These are phyloP conservation scores for Picathartes gymnocephalus DNA, from an alignment of 2,113 vertebrate genomes.

Conservation along the genomic window DNA sequence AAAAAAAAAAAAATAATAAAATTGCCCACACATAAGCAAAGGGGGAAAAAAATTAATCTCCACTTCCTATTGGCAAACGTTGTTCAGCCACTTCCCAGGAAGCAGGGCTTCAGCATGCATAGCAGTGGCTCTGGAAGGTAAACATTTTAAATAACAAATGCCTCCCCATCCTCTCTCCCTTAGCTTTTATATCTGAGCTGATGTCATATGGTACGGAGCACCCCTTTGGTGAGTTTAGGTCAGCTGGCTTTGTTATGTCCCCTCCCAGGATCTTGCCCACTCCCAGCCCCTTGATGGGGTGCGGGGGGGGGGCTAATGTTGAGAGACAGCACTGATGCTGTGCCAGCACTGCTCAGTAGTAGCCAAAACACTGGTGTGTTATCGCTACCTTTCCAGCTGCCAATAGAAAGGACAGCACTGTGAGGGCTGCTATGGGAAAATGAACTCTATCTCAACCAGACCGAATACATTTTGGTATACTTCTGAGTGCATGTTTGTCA, in stretches of 20 bases:
- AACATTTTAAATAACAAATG: background rate
- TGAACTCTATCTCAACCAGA: background rate
- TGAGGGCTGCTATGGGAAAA: background rate
- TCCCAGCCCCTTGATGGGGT: background rate
- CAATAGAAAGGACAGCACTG: background rate
- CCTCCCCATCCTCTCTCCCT: background rate
- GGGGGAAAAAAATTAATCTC: background rate
- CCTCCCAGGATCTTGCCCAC: background rate
- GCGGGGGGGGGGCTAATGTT: background rate
- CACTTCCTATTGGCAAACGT: background rate
- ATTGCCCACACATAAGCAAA: background rate
- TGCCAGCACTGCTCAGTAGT: background rate
- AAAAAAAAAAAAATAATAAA: background rate
- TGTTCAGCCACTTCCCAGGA: background rate
- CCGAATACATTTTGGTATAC: background rate
- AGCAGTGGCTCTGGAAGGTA: background rate
- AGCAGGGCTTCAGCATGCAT: background rate
- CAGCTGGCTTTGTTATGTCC: background rate
- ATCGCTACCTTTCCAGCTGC: background rate
- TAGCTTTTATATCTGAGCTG: background rate
- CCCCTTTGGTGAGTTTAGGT: background rate
- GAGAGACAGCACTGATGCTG: background rate
- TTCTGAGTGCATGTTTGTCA: background rate
- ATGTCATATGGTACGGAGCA: background rate
- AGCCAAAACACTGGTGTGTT: background rate